phyloP scores from a whole-genome alignment of 2,797 vertebrate genomes.

The Otolemur crassicaudatus region DNA sequence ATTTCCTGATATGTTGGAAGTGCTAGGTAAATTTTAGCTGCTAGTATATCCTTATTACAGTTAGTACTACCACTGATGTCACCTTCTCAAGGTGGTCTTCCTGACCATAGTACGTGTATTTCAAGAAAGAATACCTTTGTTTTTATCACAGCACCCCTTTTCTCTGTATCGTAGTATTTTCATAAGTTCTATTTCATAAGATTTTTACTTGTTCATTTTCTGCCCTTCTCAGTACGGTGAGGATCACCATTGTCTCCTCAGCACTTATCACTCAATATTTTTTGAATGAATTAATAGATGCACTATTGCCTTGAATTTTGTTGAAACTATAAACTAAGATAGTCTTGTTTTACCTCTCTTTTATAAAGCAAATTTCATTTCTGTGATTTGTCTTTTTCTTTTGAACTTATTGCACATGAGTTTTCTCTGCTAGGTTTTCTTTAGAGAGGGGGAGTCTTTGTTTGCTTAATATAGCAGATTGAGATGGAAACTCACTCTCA shows the following conservation, averaged over 20 bases:
- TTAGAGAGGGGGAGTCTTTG: background rate
- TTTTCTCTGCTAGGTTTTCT: background rate
- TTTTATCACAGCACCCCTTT: background rate
- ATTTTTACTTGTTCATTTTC: background rate
- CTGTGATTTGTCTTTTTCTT: background rate
- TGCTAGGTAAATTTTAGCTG: background rate
- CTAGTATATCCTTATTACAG: background rate
- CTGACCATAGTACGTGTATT: background rate
- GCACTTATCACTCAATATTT: background rate
- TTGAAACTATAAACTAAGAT: background rate
- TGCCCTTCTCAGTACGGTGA: background rate
- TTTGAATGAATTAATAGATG: background rate
- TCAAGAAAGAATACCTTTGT: background rate
- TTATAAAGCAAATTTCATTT: background rate
- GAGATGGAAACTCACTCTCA: background rate
- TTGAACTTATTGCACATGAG: background rate
- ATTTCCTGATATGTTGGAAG: background rate
- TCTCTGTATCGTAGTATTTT: background rate
- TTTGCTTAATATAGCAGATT: background rate
- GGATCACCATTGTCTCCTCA: background rate
- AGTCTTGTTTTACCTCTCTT: background rate
- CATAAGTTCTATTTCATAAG: background rate
- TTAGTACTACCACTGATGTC: background rate
- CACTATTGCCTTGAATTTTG: background rate
- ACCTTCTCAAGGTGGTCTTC: background rate